phyloP scores from a whole-genome alignment of 2,113 vertebrate species.

The Vulpes vulpes region DNA sequence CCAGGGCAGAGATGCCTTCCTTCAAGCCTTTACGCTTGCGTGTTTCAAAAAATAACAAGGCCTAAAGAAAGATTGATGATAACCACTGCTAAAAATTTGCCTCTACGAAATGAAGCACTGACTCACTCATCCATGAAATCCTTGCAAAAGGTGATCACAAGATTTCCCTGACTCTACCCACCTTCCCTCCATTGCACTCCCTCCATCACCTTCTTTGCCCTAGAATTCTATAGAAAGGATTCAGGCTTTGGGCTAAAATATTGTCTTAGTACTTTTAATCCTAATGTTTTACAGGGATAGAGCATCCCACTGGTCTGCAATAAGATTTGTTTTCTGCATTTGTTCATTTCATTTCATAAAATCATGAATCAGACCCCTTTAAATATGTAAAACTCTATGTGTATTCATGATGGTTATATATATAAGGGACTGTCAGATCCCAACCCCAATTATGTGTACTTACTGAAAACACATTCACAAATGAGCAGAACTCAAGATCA shows the following conservation, averaged over 20 bases:
- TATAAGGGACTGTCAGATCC: constrained; percentile 68
- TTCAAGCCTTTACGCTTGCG: too few relatives aligned
- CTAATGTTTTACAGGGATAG: constrained; percentile 38
- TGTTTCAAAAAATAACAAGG: neutral
- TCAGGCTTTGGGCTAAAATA: neutral
- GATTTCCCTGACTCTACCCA: neutral
- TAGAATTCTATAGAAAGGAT: neutral
- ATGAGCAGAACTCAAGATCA: constrained; percentile 85
- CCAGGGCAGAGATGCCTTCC: too few relatives aligned
- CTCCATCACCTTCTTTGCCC: neutral
- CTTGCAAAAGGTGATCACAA: neutral
- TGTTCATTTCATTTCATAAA: constrained; percentile 70
- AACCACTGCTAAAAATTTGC: neutral
- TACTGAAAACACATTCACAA: constrained; percentile 83
- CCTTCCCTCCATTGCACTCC: neutral
- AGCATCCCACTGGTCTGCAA: neutral
- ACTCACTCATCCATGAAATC: neutral
- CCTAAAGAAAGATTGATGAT: neutral
- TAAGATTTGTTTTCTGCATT: constrained; percentile 69
- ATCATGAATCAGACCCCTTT: constrained; percentile 64
- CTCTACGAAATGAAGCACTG: neutral
- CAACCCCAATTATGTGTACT: constrained; percentile 78
- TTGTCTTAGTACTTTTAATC: neutral
- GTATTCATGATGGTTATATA: constrained; percentile 60
- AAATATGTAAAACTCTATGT: constrained; percentile 72